phyloP scores from a whole-genome alignment of 2,888 invertebrate species.

The Drosophila rellima region DNA sequence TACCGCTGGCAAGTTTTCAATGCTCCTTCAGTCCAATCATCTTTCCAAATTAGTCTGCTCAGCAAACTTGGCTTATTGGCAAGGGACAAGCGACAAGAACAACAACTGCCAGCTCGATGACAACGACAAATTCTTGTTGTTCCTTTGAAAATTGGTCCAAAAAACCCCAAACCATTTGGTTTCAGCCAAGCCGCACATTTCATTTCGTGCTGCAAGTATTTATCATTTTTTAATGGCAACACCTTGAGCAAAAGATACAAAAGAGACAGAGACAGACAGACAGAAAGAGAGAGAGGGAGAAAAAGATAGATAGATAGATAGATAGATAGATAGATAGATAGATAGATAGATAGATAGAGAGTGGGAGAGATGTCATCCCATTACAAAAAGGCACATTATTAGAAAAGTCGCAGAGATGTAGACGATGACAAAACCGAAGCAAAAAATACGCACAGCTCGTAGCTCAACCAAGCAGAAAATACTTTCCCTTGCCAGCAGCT shows the following conservation, averaged over 20 bases:
- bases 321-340: background rate
- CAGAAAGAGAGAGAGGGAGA: background rate
- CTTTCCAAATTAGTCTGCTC: conserved; percentile 65
- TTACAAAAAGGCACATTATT: conserved; percentile 43
- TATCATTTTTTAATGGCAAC: conserved; percentile 75
- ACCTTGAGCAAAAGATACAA: conserved; percentile 47
- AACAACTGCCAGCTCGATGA: conserved; percentile 21
- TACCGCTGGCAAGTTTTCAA: conserved; percentile 18
- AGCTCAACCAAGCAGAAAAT: conserved; percentile 60
- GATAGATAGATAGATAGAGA: too few relatives aligned
- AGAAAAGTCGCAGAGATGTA: conserved; percentile 23
- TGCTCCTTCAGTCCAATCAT: conserved; percentile 49
- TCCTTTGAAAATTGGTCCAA: conserved; percentile 7
- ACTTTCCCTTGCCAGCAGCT: conserved; percentile 14
- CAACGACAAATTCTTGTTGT: conserved; percentile 35
- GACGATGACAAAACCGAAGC: conserved; percentile 8
- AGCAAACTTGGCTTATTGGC: conserved; percentile 66
- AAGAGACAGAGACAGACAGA: background rate
- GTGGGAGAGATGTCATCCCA: background rate
- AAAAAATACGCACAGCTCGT: conserved; percentile 12
- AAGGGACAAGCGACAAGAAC: conserved; percentile 48
- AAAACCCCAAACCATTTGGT: conserved; percentile 15
- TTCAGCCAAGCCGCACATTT: conserved; percentile 47
- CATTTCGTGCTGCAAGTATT: conserved; percentile 61
- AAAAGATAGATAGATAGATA: too few relatives aligned